These are phyloP conservation scores for Orcinus orca DNA, from an alignment of 2,113 vertebrate genomes.

Conservation along the genomic window DNA sequence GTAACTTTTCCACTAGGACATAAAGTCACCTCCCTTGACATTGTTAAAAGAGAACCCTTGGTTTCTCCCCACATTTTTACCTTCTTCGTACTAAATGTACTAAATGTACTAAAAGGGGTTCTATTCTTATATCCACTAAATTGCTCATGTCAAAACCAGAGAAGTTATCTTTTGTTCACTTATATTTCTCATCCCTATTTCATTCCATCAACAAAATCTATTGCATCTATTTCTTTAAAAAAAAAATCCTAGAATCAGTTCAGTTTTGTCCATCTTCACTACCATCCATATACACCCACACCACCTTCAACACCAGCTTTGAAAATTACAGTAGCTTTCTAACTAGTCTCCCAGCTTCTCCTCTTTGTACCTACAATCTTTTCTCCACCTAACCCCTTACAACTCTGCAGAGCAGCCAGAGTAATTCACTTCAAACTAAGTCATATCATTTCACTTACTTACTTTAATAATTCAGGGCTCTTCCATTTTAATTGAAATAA, in stretches of 20 bases:
- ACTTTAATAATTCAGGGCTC: slow-evolving; percentile 30
- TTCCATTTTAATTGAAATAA: slow-evolving; percentile 48
- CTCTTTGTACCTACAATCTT: not conserved
- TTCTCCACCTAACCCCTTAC: not conserved
- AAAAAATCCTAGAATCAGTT: not conserved
- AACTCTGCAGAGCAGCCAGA: not conserved
- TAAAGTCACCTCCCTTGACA: not conserved
- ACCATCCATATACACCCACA: not conserved
- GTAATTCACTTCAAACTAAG: not conserved
- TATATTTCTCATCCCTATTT: not conserved
- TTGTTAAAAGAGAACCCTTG: not conserved
- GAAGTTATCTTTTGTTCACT: not conserved
- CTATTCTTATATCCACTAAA: not conserved
- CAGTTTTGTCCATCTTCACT: not conserved
- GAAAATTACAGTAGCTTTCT: not conserved
- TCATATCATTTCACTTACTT: not conserved
- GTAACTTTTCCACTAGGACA: not conserved
- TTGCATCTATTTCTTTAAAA: not conserved
- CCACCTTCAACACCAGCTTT: not conserved
- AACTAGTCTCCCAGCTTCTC: not conserved
- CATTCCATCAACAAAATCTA: not conserved
- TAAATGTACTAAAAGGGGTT: not conserved
- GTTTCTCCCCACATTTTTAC: not conserved
- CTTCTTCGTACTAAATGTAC: not conserved
- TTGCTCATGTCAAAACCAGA: not conserved